Evolutionary conservation across 37 sponge, comb jelly and placozoan species (phyloP), one percentile per base, ranked within the genome.

Genomic region (Petrosia ficiformis): DNA sequence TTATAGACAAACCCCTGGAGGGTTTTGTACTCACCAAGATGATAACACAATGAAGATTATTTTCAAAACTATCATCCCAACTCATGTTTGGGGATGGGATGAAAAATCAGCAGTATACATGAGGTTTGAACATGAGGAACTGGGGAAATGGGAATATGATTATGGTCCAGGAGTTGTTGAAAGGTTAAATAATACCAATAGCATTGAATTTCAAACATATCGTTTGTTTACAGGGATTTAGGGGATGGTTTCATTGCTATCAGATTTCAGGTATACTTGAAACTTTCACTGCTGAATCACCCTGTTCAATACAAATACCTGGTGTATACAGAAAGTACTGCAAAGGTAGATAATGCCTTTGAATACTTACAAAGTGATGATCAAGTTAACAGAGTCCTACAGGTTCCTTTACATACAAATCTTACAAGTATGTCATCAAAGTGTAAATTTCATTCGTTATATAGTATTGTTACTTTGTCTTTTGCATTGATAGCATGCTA

Each of bases 221-320:
- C 54, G 8, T 48, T 48, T 48, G 66, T 16, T 14, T 44, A 19
- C 42, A 81, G 82, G 39, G 74, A 81, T 42, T 24, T 29, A 36
- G 75, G 57, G 42, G 71, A 67, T 76, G 77, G 52, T 4, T 31
- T 58, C 34, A 42, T 0, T 21, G 57, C 52, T 26, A 70, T 83
- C 63, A 44, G 58, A 42, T 52, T 3, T 16, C 30, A 70, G 22
- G 0, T 3, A 24, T 60, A n/a, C n/a, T n/a, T n/a, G n/a, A n/a
- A n/a, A n/a, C n/a, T n/a, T 4, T 25, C 74, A 8, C 31, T 40
- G 19, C 5, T 19, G 42, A 32, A 42, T 33, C 31, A 1, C 3
- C 63, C 61, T 29, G 43, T 83, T 68, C 43, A 59, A 42, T 83
- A 83, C 71, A 83, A 83, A 34, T 83, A 83, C 70, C 32, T 72